Conservation (phyloP, 1,140 invertebrate genomes). For the Drosophila jambulina region DNA sequence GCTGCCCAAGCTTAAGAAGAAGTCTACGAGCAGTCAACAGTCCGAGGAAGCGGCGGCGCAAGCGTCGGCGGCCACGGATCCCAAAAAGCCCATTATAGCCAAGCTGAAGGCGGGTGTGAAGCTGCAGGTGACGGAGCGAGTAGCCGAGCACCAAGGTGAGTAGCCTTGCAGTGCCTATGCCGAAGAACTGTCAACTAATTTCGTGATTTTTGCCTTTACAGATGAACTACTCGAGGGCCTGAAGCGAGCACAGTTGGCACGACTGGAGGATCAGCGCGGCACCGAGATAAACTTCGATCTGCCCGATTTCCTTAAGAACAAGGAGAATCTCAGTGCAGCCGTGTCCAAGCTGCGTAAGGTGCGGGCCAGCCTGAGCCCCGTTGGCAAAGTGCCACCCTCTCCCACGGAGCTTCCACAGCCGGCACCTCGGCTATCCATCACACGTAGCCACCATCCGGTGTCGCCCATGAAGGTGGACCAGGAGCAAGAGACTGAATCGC, state of each 20-base stretch:
- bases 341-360: conserved; percentile 76
- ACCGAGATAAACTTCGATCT: conserved; percentile 93
- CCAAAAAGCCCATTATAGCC: conserved; percentile 88
- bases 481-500: conserved; percentile 55
- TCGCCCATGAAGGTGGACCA: conserved; percentile 77
- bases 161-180: neutral
- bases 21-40: conserved; percentile 75
- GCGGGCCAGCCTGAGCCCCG: conserved; percentile 70
- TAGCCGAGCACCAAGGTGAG: conserved; percentile 89
- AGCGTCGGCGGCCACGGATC: conserved; percentile 27
- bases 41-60: conserved; percentile 55
- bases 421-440: conserved; percentile 77
- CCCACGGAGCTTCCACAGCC: conserved; percentile 71
- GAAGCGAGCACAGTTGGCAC: conserved; percentile 90
- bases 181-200: neutral
- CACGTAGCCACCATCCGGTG: conserved; percentile 55
- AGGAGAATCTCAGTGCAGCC: conserved; percentile 83
- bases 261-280: conserved; percentile 93
- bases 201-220: conserved; percentile 4
- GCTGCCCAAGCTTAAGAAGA: conserved; percentile 77
- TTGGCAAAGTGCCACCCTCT: conserved; percentile 49
- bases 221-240: conserved; percentile 91
- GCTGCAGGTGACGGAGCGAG: conserved; percentile 87
- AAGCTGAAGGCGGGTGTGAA: conserved; percentile 90
- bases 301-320: conserved; percentile 91